phyloP scores from a whole-genome alignment of 2,797 vertebrate genomes.

The Caiman crocodilus region DNA sequence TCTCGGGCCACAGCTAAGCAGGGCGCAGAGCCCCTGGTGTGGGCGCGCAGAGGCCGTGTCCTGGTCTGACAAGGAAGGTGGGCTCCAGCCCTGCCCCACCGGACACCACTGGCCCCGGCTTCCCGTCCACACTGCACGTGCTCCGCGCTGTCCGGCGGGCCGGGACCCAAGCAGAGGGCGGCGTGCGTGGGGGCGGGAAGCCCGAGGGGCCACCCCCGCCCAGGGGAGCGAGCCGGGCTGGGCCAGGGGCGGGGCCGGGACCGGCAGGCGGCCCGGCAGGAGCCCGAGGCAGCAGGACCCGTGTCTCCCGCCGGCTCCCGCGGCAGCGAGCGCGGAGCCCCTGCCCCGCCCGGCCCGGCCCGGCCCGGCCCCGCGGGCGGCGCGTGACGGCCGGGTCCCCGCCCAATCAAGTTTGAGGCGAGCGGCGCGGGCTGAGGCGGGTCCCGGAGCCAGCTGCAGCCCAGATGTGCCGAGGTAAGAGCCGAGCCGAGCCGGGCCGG shows the following conservation, averaged over 20 bases:
- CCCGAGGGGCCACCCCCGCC: too few relatives aligned
- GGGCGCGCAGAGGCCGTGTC: too few relatives aligned
- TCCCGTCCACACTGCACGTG: too few relatives aligned
- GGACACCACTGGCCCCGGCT: too few relatives aligned
- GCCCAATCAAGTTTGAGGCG: not conserved
- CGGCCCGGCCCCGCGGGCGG: not conserved
- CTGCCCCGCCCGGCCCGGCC: not conserved
- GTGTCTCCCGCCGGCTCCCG: not conserved
- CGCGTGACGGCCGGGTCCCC: constrained; percentile 9
- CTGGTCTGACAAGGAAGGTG: too few relatives aligned
- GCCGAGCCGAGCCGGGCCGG: too few relatives aligned
- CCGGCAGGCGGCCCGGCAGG: not conserved
- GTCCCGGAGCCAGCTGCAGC: not conserved
- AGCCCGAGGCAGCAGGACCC: accelerated
- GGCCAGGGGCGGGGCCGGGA: not conserved
- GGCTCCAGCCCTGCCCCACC: too few relatives aligned
- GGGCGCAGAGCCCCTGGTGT: too few relatives aligned
- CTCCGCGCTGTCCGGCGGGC: not conserved
- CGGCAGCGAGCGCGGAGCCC: not conserved
- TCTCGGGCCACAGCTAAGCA: too few relatives aligned
- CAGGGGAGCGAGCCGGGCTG: not conserved
- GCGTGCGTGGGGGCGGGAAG: too few relatives aligned
- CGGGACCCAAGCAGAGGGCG: too few relatives aligned
- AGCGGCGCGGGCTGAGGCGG: not conserved
- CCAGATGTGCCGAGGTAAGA: not conserved